phyloP scores from a whole-genome alignment of 2,797 vertebrate species.

The Smutsia gigantea region DNA sequence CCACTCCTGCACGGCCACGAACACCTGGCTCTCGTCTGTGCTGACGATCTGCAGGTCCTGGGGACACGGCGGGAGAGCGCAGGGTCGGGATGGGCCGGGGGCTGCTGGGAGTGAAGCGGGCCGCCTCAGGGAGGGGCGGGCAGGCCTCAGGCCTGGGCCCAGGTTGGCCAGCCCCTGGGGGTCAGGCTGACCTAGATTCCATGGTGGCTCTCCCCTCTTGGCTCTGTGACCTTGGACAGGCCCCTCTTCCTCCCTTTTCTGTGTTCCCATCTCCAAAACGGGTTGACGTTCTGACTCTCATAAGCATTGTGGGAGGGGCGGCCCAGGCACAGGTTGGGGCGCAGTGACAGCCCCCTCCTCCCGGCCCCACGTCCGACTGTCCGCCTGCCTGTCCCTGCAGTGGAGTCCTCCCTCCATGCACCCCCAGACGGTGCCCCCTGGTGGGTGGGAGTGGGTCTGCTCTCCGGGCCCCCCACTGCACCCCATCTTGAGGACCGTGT shows the following conservation, averaged over 20 bases:
- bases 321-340: neutral
- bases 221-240: neutral
- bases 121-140: no score
- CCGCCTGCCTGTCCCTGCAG: neutral
- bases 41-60: constrained; percentile 97
- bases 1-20: constrained; percentile 98
- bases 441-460: rapidly evolving
- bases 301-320: no score
- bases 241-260: neutral
- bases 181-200: no score
- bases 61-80: neutral
- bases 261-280: neutral
- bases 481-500: neutral
- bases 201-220: rapidly evolving
- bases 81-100: neutral
- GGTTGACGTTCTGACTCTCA: rapidly evolving
- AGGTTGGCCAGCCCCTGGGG: rapidly evolving
- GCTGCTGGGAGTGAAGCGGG: rapidly evolving
- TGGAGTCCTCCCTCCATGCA: neutral
- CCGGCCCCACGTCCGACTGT: rapidly evolving
- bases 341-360: neutral
- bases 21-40: constrained; percentile 96
- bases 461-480: rapidly evolving
- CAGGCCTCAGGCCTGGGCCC: no score
- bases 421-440: no score